Conservation (phyloP, 2,797 vertebrate species). For the Bucorvus abyssinicus region DNA sequence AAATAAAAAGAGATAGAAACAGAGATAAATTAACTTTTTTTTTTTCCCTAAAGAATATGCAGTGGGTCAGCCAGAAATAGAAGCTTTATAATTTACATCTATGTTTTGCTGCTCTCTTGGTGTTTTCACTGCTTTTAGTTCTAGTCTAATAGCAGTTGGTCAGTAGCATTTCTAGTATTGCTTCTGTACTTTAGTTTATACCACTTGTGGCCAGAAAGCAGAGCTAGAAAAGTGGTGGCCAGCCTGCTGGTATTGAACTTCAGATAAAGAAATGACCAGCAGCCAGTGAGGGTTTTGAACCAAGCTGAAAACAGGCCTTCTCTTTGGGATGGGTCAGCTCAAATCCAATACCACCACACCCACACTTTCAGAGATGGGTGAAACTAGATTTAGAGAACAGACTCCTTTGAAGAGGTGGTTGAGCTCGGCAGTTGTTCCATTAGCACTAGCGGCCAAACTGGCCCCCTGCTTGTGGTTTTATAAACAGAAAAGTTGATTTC, state of each 20-base stretch:
- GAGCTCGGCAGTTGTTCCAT: neutral
- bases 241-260: neutral
- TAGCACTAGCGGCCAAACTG: neutral
- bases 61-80: neutral
- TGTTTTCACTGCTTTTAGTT: neutral
- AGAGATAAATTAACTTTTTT: neutral
- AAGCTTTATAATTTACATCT: neutral
- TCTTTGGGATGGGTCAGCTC: neutral
- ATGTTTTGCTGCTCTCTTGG: neutral
- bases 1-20: neutral
- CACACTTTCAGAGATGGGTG: neutral
- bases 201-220: neutral
- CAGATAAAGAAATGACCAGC: neutral
- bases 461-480: neutral
- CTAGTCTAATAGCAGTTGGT: neutral
- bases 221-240: neutral
- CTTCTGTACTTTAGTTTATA: neutral
- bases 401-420: neutral
- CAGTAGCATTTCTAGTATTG: neutral
- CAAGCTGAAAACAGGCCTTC: neutral
- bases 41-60: neutral
- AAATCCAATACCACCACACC: neutral
- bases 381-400: neutral
- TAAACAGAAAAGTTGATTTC: neutral
- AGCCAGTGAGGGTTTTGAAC: neutral